phyloP scores from a whole-genome alignment of 35 echinoderm and acorn worm species.

The Ptychodera flava region DNA sequence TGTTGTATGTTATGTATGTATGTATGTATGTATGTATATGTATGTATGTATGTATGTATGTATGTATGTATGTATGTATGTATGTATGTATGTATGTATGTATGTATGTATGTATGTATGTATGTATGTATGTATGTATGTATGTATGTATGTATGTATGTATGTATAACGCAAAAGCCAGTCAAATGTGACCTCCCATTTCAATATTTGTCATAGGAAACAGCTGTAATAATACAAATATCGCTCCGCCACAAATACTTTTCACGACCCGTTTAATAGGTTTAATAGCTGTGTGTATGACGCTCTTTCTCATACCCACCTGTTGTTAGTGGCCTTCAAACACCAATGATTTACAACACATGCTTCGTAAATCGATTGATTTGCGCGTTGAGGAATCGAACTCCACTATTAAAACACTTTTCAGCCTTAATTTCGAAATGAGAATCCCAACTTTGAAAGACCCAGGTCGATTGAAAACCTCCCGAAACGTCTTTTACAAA shows the following conservation, averaged over 20 bases:
- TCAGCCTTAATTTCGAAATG: too few relatives aligned
- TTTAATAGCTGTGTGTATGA: not conserved
- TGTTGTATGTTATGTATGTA: not conserved
- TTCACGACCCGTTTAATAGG: not conserved
- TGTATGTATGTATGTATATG: not conserved
- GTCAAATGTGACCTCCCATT: not conserved
- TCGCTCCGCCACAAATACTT: not conserved
- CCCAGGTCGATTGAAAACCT: too few relatives aligned
- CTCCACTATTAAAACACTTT: too few relatives aligned
- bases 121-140: not conserved
- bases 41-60: not conserved
- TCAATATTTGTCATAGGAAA: too few relatives aligned
- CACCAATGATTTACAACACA: too few relatives aligned
- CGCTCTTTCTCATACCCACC: too few relatives aligned
- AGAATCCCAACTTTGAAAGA: too few relatives aligned
- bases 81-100: slow-evolving; percentile 2
- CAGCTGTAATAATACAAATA: too few relatives aligned
- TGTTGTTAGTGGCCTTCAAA: too few relatives aligned
- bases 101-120: not conserved
- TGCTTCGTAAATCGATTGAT: too few relatives aligned
- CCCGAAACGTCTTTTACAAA: too few relatives aligned
- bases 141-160: not conserved
- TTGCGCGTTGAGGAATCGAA: too few relatives aligned
- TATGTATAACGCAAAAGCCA: not conserved
- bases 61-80: not conserved